Conservation (phyloP, 2,888 invertebrate species). For the Disparrhopalites patrizii region DNA sequence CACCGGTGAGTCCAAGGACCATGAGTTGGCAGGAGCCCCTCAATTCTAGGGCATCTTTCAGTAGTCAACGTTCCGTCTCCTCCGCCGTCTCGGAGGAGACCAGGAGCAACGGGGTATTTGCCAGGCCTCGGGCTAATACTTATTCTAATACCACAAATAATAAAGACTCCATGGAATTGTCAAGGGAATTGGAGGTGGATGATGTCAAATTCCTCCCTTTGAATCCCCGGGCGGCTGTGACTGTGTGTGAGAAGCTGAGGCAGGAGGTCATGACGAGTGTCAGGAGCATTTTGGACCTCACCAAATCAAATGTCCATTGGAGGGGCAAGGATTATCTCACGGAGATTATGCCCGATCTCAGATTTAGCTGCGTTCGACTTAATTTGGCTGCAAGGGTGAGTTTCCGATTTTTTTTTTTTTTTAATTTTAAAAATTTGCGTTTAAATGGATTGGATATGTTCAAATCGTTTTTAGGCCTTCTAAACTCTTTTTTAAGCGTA, state of each 20-base stretch:
- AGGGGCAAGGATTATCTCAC: slow-evolving; percentile 73
- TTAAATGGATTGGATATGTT: too few relatives aligned
- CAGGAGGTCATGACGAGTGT: slow-evolving; percentile 77
- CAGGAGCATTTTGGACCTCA: slow-evolving; percentile 71
- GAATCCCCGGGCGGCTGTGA: slow-evolving; percentile 70
- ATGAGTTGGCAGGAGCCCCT: background rate
- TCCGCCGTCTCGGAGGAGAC: background rate
- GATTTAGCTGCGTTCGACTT: slow-evolving; percentile 40
- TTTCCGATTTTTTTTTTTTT: too few relatives aligned
- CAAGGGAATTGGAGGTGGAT: background rate
- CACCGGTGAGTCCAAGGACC: too few relatives aligned
- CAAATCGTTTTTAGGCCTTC: too few relatives aligned
- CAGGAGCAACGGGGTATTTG: background rate
- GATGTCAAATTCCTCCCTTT: slow-evolving; percentile 63
- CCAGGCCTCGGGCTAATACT: background rate
- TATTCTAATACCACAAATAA: background rate
- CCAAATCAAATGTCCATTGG: slow-evolving; percentile 67
- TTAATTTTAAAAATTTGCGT: too few relatives aligned
- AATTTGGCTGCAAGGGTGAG: slow-evolving; percentile 45
- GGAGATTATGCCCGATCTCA: slow-evolving; percentile 51
- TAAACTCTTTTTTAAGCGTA: too few relatives aligned
- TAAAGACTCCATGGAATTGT: too few relatives aligned
- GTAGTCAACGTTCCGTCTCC: too few relatives aligned
- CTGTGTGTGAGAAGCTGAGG: slow-evolving; percentile 69
- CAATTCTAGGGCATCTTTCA: too few relatives aligned